Conservation (phyloP, 1,140 invertebrate species). For the Drosophila azteca region DNA sequence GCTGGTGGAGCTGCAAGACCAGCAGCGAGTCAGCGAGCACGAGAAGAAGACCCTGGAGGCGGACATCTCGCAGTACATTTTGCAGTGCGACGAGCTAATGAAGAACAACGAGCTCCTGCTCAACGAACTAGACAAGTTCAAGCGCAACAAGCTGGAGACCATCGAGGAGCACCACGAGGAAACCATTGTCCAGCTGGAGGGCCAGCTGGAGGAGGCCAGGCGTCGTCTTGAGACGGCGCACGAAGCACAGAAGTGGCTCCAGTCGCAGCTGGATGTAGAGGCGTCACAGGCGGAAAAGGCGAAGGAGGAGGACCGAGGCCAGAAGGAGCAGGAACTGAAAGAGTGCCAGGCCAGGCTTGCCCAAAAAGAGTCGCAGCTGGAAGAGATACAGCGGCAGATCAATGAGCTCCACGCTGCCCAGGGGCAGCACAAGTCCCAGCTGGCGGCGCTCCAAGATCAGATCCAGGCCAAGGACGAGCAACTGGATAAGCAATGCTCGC, state of each 20-base stretch:
- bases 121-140: constrained; percentile 86
- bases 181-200: constrained; percentile 86
- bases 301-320: not conserved
- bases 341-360: not conserved
- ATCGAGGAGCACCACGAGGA: constrained; percentile 88
- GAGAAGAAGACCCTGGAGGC: constrained; percentile 86
- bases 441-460: constrained; percentile 14
- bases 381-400: not conserved
- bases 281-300: not conserved
- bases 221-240: constrained; percentile 84
- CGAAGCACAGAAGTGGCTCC: constrained; percentile 10
- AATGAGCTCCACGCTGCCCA: constrained; percentile 7
- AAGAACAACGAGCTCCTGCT: constrained; percentile 88
- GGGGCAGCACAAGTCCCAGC: constrained; percentile 23
- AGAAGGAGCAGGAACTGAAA: constrained; percentile 18
- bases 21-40: constrained; percentile 68
- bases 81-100: constrained; percentile 87
- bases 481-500: not conserved
- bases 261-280: constrained; percentile 15
- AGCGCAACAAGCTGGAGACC: constrained; percentile 87
- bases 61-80: constrained; percentile 86
- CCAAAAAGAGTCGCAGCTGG: not conserved
- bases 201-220: constrained; percentile 85
- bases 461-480: constrained; percentile 14
- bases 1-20: constrained; percentile 68